Evolutionary conservation across 2,888 invertebrate genomes (phyloP), one percentile per base, ranked within the genome.

Genomic region (Oscheius onirici): DNA sequence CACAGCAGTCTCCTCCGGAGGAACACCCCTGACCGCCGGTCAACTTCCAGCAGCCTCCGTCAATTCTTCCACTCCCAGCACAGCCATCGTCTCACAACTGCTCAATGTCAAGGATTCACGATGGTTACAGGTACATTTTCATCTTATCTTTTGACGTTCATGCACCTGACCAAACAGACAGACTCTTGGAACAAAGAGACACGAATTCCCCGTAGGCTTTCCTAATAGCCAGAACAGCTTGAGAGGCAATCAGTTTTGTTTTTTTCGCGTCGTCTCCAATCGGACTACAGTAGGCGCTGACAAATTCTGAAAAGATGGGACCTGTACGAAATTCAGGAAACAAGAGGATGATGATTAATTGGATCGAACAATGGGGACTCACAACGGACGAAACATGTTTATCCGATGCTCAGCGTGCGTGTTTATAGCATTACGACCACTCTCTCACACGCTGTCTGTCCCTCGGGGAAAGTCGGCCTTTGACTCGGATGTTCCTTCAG

Each of bases 31-130:
- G 55, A 71, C 82, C 51, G 76, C 77, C 40, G 58, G 60, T 20
- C 69, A 69, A 40, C 52, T 63, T 3, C 63, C 72, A 15, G 68
- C 44, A 26, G 49, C 55, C 51, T 34, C 43, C 15, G 69, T 41
- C 57, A 40, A 43, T 24, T 24, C 51, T 22, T 52, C 67, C 28
- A 58, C 72, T 43, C 73, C 79, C 46, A 78, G 75, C 54, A 68
- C 81, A 43, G 79, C 80, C 72, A 74, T 77, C 22, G 74, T 83
- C n/a, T 73, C 82, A 91, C 95, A 94, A 91, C 92, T 95, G 89
- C 92, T 95, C 89, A 95, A 95, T 91, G 95, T 95, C 89, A 99
- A 97, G 91, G 99, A 99, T 92, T 97, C 97, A 87, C 94, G 97
- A 90, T 99, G 99, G 99, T 92, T 99, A 88, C 97, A 99, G 90